These are phyloP conservation scores for Cybosia mesomella DNA, from an alignment of 2,888 invertebrate species.

Conservation along the genomic window DNA sequence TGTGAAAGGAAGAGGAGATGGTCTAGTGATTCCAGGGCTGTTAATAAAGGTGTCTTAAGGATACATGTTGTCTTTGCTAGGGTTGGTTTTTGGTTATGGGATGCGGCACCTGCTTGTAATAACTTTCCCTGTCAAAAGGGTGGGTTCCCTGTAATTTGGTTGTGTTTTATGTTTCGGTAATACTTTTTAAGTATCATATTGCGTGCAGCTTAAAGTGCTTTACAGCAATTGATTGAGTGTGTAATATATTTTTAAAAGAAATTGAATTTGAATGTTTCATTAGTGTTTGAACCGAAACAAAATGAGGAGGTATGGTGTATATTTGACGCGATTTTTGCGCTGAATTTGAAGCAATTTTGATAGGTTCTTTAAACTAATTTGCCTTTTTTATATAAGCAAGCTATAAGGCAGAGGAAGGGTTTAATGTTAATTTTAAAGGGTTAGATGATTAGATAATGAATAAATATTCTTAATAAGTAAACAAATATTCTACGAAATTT, in stretches of 20 bases:
- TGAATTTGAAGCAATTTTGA: too few relatives aligned
- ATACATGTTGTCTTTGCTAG: constrained; percentile 35
- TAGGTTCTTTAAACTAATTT: too few relatives aligned
- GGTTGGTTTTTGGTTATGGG: constrained; percentile 36
- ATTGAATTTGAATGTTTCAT: constrained; percentile 1
- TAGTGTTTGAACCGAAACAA: background rate
- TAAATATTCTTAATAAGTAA: too few relatives aligned
- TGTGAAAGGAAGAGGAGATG: constrained; percentile 21
- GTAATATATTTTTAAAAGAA: constrained; percentile 7
- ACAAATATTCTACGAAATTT: too few relatives aligned
- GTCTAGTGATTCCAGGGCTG: constrained; percentile 39
- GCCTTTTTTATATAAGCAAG: too few relatives aligned
- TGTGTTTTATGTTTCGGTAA: constrained; percentile 22
- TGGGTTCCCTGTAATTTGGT: constrained; percentile 31
- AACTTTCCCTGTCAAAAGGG: constrained; percentile 43
- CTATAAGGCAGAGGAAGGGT: too few relatives aligned
- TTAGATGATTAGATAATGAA: too few relatives aligned
- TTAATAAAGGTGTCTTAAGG: constrained; percentile 44
- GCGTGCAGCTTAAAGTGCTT: constrained; percentile 16
- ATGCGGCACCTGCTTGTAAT: constrained; percentile 43
- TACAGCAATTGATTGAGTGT: background rate
- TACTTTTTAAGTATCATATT: constrained; percentile 20
- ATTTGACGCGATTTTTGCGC: background rate
- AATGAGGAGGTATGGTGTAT: background rate
- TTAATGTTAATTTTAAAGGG: too few relatives aligned